These are phyloP conservation scores for Mustela nigripes DNA, from an alignment of 2,113 vertebrate species.

Conservation along the genomic window DNA sequence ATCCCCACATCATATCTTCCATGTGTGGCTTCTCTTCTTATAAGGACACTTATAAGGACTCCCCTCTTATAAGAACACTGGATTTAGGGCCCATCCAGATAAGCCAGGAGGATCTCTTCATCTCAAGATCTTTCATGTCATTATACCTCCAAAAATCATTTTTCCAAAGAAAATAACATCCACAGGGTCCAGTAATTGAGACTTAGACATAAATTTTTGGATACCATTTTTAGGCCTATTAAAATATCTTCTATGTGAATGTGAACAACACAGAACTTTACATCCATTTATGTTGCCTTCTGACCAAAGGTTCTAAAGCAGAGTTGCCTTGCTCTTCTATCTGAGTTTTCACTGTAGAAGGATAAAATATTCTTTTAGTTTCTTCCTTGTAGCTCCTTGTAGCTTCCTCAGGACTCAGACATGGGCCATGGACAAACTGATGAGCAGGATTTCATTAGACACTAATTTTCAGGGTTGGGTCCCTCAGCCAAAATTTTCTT, in stretches of 20 bases:
- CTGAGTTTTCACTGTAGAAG: neutral
- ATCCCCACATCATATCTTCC: neutral
- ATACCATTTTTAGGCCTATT: neutral
- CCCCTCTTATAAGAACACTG: neutral
- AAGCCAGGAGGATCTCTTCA: neutral
- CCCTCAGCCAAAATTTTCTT: neutral
- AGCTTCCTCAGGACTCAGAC: neutral
- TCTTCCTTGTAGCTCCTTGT: neutral
- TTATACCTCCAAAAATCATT: neutral
- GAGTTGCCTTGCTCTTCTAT: neutral
- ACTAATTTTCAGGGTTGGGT: neutral
- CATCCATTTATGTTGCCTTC: neutral
- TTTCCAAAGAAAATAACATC: neutral
- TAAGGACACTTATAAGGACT: neutral
- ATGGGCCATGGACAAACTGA: neutral
- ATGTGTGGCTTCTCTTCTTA: neutral
- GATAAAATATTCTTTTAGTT: neutral
- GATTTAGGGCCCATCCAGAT: neutral
- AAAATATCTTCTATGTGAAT: neutral
- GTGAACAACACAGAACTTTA: neutral
- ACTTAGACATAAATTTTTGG: neutral
- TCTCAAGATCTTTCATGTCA: neutral
- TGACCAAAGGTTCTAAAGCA: neutral
- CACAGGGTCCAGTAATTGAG: neutral
- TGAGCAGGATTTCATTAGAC: neutral